phyloP scores from a whole-genome alignment of 1,140 invertebrate genomes.

The Drosophila ironensis region DNA sequence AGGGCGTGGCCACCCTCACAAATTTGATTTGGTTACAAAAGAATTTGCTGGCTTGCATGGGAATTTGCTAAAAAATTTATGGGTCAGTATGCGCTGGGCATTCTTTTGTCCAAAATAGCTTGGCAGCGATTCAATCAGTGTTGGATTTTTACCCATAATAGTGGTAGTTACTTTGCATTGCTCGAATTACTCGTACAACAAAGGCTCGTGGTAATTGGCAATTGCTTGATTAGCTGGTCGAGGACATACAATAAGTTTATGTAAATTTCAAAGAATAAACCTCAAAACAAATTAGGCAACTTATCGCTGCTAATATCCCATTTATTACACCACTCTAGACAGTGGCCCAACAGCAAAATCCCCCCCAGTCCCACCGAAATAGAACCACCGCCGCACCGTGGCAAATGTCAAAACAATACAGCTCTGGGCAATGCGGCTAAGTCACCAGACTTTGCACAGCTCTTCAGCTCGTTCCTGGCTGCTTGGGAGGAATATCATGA shows the following conservation, averaged over 20 bases:
- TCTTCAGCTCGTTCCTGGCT: neutral
- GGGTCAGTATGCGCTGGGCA: neutral
- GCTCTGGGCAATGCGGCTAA: conserved; percentile 27
- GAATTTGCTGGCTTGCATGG: conserved; percentile 19
- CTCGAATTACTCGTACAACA: neutral
- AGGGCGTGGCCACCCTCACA: conserved; percentile 43
- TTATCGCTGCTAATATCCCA: no score
- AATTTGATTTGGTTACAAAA: conserved; percentile 40
- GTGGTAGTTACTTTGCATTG: no score
- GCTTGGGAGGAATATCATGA: conserved; percentile 10
- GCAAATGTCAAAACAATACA: conserved; percentile 35
- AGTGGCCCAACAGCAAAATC: conserved; percentile 14
- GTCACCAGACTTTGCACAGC: conserved; percentile 25
- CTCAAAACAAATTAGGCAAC: no score
- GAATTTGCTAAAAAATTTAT: conserved; percentile 11
- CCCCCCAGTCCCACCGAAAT: conserved; percentile 17
- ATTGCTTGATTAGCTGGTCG: no score
- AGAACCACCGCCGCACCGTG: conserved; percentile 13
- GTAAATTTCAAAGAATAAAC: no score
- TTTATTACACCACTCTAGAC: neutral
- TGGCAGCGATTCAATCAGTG: conserved; percentile 1
- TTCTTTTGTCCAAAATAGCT: neutral
- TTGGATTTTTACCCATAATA: neutral
- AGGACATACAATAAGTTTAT: no score
- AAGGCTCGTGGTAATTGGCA: no score